These are phyloP conservation scores for Toxostoma redivivum DNA, from an alignment of 2,113 vertebrate species.

Conservation along the genomic window DNA sequence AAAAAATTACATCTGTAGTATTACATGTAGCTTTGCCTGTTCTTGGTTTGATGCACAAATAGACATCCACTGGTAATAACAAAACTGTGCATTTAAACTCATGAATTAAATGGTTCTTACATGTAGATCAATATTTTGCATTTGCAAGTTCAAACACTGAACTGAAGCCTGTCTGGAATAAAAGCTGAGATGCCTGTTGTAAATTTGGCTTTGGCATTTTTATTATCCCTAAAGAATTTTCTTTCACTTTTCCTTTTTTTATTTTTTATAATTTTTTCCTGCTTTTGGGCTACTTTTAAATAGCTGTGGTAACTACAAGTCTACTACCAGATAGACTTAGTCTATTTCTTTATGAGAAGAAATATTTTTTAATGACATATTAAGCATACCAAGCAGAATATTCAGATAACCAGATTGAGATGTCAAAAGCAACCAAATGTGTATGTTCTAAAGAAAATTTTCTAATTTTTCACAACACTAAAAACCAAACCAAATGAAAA, in stretches of 20 bases:
- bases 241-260: background rate
- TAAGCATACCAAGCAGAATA: background rate
- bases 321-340: background rate
- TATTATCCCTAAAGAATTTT: background rate
- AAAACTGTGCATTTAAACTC: background rate
- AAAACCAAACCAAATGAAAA: background rate
- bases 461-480: background rate
- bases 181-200: background rate
- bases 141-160: background rate
- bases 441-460: background rate
- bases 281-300: background rate
- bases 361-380: background rate
- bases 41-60: background rate
- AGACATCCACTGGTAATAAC: background rate
- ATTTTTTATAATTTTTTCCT: background rate
- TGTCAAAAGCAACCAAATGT: background rate
- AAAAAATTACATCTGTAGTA: background rate
- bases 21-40: background rate
- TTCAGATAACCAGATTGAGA: background rate
- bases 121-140: background rate
- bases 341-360: background rate
- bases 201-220: background rate
- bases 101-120: background rate
- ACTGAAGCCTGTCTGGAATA: background rate
- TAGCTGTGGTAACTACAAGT: background rate